Base-by-base conservation (phyloP, 2,797 vertebrate species). In the Danio albolineatus region DNA sequence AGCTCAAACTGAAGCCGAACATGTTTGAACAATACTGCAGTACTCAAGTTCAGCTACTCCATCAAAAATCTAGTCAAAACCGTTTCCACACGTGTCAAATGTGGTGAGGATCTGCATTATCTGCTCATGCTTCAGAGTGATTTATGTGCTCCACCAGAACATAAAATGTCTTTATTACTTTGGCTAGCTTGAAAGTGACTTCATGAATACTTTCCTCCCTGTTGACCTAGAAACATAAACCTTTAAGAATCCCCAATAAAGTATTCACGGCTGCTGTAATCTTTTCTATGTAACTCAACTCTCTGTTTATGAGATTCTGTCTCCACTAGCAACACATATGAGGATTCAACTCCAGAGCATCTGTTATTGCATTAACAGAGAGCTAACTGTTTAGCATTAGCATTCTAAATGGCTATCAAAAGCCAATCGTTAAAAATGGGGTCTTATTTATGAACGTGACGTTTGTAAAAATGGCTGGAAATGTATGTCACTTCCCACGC, bases 341-440 rank as follows among this genome's bases (percentile, higher is more conserved):
- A 28, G 10, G 36, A 44, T 36, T 54, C 19, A 2, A 43, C 61
- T 88, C 86, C 72, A 89, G 89, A 60, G 71, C 17, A 41, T 56
- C 48, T 66, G 54, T 76, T 7, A 12, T n/a, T 57, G 39, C 16
- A 36, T 7, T n/a, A 39, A 12, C 60, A 8, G 12, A 73, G n/a
- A 6, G 43, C 41, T 44, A 43, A 14, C 21, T 6, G 14, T 9
- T 49, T 69, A 51, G 48, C 46, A 38, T 38, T 53, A 5, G 9
- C 66, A 7, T 39, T 53, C 16, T 39, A 14, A 39, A 17, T 7
- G 9, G 46, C 14, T 57, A 43, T 48, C 44, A 28, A 46, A 10
- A 67, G 9, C 16, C 44, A 38, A 51, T 38, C 14, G 28, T 28
- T 28, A 28, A 28, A 28, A n/a, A n/a, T n/a, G n/a, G n/a, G n/a